Percentiles rank a stretch among this genome's conserved stretches.
phyloP scores from a whole-genome alignment of 2,797 vertebrate species.

The Austrolebias charrua region DNA sequence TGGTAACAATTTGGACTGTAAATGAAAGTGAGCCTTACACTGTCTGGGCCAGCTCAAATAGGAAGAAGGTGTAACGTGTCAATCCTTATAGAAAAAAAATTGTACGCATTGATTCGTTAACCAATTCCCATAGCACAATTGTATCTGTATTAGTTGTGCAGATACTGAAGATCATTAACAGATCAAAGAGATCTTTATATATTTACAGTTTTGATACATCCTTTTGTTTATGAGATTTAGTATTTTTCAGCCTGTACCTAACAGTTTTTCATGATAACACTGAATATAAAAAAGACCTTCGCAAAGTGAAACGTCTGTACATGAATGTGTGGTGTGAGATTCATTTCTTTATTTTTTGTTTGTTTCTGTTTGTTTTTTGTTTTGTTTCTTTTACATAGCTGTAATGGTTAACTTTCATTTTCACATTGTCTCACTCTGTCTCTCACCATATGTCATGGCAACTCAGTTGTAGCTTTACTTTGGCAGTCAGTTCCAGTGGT shows the following conservation, averaged over 20 bases:
- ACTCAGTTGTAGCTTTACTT: conserved; percentile 74
- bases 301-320: conserved; percentile 80
- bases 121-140: conserved; percentile 73
- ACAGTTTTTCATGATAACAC: conserved; percentile 73
- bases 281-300: conserved; percentile 78
- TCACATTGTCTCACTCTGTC: conserved; percentile 71
- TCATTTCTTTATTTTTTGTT: conserved; percentile 46
- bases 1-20: conserved; percentile 71
- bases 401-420: conserved; percentile 67
- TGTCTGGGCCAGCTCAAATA: conserved; percentile 62
- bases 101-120: conserved; percentile 64
- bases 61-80: conserved; percentile 67
- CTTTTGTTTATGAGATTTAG: conserved; percentile 79
- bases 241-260: conserved; percentile 77
- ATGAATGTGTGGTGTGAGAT: conserved; percentile 61
- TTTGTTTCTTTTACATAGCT: conserved; percentile 73
- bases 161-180: conserved; percentile 76
- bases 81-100: conserved; percentile 69
- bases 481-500: conserved; percentile 75
- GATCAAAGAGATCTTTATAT: conserved; percentile 74
- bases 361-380: conserved; percentile 64
- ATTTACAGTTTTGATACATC: conserved; percentile 77
- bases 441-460: conserved; percentile 72
- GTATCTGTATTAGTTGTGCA: conserved; percentile 75
- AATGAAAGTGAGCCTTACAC: conserved; percentile 62